phyloP scores from a whole-genome alignment of 2,888 invertebrate species.

The Lycaena phlaeas region DNA sequence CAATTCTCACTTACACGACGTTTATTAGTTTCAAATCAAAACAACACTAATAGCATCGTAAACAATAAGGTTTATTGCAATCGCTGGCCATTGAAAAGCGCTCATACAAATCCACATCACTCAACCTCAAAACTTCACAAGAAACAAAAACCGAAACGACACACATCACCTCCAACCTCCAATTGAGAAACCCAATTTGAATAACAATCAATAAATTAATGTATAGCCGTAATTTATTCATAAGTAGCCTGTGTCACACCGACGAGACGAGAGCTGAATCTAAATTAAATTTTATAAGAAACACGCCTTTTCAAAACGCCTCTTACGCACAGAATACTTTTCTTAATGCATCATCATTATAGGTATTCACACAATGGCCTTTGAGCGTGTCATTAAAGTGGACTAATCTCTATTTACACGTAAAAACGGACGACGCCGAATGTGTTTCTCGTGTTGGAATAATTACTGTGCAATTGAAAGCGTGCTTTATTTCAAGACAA shows the following conservation, averaged over 20 bases:
- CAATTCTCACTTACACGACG: neutral
- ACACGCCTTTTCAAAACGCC: slow-evolving; percentile 53
- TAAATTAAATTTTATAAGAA: slow-evolving; percentile 66
- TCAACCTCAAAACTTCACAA: slow-evolving; percentile 45
- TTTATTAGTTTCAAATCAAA: slow-evolving; percentile 3
- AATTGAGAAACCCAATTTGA: slow-evolving; percentile 71
- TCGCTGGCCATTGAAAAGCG: slow-evolving; percentile 3
- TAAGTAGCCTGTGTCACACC: slow-evolving; percentile 54
- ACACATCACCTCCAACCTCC: slow-evolving; percentile 65
- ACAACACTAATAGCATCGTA: neutral
- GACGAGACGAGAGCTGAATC: slow-evolving; percentile 60
- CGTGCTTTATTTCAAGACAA: slow-evolving; percentile 68
- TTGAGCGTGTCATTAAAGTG: slow-evolving; percentile 58
- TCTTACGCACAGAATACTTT: slow-evolving; percentile 60
- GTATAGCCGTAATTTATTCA: slow-evolving; percentile 64
- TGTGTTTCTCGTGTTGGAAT: slow-evolving; percentile 70
- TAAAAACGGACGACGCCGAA: slow-evolving; percentile 62
- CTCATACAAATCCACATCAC: slow-evolving; percentile 28
- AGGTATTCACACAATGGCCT: slow-evolving; percentile 52
- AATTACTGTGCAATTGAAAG: slow-evolving; percentile 72
- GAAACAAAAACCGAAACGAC: slow-evolving; percentile 44
- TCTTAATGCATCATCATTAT: slow-evolving; percentile 68
- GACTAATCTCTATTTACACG: slow-evolving; percentile 69
- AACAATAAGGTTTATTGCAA: slow-evolving; percentile 3
- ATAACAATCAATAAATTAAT: slow-evolving; percentile 74